Evolutionary conservation across 2,888 invertebrate species (phyloP).

Genomic region (Lycaena phlaeas): DNA sequence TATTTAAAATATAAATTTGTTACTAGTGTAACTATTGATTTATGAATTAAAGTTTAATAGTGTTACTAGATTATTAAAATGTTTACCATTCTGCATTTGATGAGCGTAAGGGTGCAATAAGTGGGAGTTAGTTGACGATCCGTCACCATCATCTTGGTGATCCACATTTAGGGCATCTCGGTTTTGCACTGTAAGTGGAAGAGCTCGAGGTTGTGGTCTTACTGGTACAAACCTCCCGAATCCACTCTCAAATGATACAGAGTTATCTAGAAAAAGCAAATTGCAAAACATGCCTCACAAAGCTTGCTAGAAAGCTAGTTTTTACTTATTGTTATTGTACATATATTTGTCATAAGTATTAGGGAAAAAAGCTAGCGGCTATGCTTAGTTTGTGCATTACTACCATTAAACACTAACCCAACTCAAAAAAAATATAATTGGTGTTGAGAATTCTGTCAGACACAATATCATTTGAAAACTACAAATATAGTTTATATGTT

Average conservation of each 20-base stretch:
- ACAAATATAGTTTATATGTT: too few relatives aligned
- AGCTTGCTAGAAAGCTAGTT: conserved; percentile 13
- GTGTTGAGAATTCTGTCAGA: too few relatives aligned
- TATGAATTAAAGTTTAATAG: too few relatives aligned
- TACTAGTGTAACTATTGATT: too few relatives aligned
- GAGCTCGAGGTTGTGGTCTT: conserved; percentile 59
- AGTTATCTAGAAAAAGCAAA: conserved; percentile 41
- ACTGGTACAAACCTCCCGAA: conserved; percentile 68
- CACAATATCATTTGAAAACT: too few relatives aligned
- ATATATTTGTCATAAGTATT: too few relatives aligned
- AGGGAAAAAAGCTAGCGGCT: too few relatives aligned
- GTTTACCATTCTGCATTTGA: conserved; percentile 62
- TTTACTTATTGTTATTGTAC: too few relatives aligned
- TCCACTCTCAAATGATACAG: conserved; percentile 59
- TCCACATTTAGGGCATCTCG: conserved; percentile 49
- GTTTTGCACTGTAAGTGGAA: conserved; percentile 58
- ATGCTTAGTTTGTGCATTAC: too few relatives aligned
- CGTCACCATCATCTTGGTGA: conserved; percentile 45
- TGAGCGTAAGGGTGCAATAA: conserved; percentile 58
- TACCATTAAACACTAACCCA: too few relatives aligned
- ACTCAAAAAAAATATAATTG: too few relatives aligned
- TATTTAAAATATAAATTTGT: not conserved
- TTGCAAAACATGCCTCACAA: not conserved
- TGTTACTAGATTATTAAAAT: too few relatives aligned
- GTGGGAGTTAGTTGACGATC: conserved; percentile 43